A percentile compares a stretch with the other conserved stretches of the same genome.
These are phyloP conservation scores for Cololabis saira DNA, from an alignment of 2,113 vertebrate species.

Conservation along the genomic window DNA sequence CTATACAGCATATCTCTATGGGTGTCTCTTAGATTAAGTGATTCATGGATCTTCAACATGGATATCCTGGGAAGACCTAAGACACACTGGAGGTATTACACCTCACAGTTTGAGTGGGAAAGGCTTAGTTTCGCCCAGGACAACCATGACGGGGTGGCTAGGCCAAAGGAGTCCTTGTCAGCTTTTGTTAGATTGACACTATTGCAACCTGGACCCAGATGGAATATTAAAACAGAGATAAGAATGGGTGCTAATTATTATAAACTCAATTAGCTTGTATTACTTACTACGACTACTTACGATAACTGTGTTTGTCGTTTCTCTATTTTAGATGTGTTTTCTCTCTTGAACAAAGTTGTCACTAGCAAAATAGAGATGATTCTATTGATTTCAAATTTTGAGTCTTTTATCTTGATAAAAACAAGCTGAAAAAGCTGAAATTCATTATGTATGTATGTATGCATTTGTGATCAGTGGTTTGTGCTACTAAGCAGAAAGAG, in stretches of 20 bases:
- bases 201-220: neutral
- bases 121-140: neutral
- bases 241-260: neutral
- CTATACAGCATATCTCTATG: too few relatives aligned
- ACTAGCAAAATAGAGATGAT: neutral
- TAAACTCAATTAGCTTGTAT: neutral
- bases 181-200: neutral
- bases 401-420: constrained; percentile 3
- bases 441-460: neutral
- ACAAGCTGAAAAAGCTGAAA: constrained; percentile 15
- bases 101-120: neutral
- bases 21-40: neutral
- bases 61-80: neutral
- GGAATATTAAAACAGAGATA: neutral
- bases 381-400: neutral
- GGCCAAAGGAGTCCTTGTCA: neutral
- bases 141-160: too few relatives aligned
- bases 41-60: neutral
- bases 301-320: neutral
- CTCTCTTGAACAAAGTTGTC: neutral
- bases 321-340: neutral
- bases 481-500: constrained; percentile 37
- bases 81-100: neutral
- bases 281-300: neutral
- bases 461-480: constrained; percentile 23